Evolutionary conservation across 2,888 invertebrate species (phyloP).

Genomic region (Caenorhabditis sp.): DNA sequence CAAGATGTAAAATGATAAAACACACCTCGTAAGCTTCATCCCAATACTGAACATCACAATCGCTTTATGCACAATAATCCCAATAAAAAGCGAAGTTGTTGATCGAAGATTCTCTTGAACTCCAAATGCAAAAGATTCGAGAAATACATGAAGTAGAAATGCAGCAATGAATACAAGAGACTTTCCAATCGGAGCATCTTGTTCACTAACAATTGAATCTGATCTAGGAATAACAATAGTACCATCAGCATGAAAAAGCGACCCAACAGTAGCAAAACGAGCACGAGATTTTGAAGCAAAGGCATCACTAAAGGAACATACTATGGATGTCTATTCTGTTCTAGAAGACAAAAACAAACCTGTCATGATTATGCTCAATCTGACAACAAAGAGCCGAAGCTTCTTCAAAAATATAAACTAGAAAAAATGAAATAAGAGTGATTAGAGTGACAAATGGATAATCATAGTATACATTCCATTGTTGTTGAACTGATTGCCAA

Average conservation of each 20-base stretch:
- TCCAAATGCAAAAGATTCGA: slow-evolving; percentile 62
- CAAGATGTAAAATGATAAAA: too few relatives aligned
- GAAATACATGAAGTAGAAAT: slow-evolving; percentile 47
- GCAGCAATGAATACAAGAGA: slow-evolving; percentile 43
- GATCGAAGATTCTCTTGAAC: slow-evolving; percentile 39
- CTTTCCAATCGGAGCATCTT: background rate
- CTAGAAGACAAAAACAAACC: background rate
- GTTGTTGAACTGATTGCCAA: background rate
- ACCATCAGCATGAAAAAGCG: slow-evolving; percentile 6
- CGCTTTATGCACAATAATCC: slow-evolving; percentile 57
- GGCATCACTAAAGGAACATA: background rate
- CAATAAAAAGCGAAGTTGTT: slow-evolving; percentile 52
- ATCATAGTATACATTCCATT: background rate
- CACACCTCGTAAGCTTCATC: slow-evolving; percentile 6
- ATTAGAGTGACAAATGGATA: slow-evolving; percentile 8
- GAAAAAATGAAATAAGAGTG: slow-evolving; percentile 3
- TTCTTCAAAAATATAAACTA: slow-evolving; percentile 9
- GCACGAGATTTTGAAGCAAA: background rate
- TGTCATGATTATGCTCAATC: background rate
- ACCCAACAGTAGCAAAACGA: slow-evolving; percentile 8
- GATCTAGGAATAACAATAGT: slow-evolving; percentile 1
- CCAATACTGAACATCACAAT: slow-evolving; percentile 47
- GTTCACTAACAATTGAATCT: slow-evolving; percentile 1
- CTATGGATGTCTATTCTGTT: too few relatives aligned
- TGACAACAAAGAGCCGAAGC: slow-evolving; percentile 3